These are phyloP conservation scores for Kobus ellipsiprymnus DNA, from an alignment of 2,113 vertebrate species.

Conservation along the genomic window DNA sequence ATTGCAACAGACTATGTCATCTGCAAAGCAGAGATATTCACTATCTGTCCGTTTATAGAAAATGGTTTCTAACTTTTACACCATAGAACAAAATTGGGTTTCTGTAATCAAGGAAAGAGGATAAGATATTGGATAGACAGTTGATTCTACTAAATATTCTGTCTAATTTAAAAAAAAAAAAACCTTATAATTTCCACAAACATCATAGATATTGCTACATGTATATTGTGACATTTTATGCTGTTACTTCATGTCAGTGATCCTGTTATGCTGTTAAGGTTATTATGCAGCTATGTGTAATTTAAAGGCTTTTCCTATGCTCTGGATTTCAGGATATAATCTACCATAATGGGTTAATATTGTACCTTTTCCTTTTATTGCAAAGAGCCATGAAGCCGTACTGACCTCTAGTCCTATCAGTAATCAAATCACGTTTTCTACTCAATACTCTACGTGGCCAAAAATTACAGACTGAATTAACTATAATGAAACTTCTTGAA, in stretches of 20 bases:
- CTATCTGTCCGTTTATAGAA: background rate
- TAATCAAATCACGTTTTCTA: background rate
- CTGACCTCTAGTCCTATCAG: constrained; percentile 7
- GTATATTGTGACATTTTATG: background rate
- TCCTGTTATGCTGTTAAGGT: background rate
- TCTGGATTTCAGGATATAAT: background rate
- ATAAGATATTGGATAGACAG: background rate
- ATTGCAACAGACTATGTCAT: background rate
- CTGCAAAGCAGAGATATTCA: background rate
- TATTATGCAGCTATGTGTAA: background rate
- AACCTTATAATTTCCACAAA: background rate
- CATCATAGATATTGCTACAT: background rate
- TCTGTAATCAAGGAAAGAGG: background rate
- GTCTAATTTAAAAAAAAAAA: background rate
- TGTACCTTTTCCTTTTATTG: background rate
- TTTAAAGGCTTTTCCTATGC: background rate
- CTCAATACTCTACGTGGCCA: background rate
- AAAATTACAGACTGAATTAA: constrained; percentile 45
- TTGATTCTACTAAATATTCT: background rate
- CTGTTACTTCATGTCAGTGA: background rate
- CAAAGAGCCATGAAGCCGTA: background rate
- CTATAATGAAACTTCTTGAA: constrained; percentile 35
- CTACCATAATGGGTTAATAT: background rate
- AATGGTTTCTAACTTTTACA: background rate
- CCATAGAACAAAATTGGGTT: background rate